phyloP scores from a whole-genome alignment of 2,113 vertebrate genomes.

The Periophthalmodon schlosseri region DNA sequence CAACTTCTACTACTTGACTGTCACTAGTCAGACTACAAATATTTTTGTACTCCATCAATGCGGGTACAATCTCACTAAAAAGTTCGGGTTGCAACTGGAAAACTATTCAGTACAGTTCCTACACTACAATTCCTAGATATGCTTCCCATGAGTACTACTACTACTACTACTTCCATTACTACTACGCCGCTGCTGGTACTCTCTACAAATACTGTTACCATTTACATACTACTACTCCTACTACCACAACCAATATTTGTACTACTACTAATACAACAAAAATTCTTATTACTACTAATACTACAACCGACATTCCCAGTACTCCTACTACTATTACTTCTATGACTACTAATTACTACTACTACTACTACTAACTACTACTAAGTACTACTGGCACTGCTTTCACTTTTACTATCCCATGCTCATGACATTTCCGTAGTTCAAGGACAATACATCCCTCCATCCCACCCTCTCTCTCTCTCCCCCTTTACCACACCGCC shows the following conservation, averaged over 20 bases:
- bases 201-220: no score
- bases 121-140: no score
- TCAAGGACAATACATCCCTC: conserved; percentile 52
- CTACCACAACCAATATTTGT: background rate
- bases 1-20: background rate
- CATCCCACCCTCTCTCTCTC: conserved; percentile 29
- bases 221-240: no score
- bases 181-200: no score
- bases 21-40: no score
- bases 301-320: background rate
- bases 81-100: no score
- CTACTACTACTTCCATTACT: no score
- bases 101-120: no score
- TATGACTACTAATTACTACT: background rate
- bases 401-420: background rate
- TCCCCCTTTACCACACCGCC: background rate
- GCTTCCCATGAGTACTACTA: no score
- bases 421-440: background rate
- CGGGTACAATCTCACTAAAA: no score
- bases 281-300: background rate
- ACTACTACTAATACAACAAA: background rate
- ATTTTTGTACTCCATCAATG: no score
- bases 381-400: background rate
- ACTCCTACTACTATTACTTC: no score
- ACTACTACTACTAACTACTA: background rate